phyloP scores from a whole-genome alignment of 1,140 invertebrate species.

The Panonychus citri region DNA sequence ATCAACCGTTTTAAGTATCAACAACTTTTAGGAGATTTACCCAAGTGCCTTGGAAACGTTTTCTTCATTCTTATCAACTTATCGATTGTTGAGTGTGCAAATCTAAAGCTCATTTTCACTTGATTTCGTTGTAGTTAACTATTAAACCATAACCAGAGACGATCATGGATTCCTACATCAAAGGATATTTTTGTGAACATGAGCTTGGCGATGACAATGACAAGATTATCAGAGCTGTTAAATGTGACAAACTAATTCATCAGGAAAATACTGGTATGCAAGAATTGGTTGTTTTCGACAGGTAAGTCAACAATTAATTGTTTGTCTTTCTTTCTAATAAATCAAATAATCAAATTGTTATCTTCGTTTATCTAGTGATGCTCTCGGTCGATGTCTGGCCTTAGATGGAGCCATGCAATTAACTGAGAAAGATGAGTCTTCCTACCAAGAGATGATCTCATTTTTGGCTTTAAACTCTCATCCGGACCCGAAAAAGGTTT shows the following conservation, averaged over 20 bases:
- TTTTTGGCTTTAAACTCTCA: slow-evolving; percentile 79
- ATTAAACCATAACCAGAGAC: too few relatives aligned
- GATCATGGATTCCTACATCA: background rate
- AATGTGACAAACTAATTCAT: slow-evolving; percentile 61
- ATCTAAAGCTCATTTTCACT: too few relatives aligned
- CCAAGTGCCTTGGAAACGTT: too few relatives aligned
- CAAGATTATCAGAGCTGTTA: slow-evolving; percentile 30
- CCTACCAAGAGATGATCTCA: slow-evolving; percentile 96
- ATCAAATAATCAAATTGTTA: too few relatives aligned
- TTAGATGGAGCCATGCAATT: slow-evolving; percentile 93
- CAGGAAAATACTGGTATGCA: slow-evolving; percentile 63
- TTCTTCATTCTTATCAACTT: too few relatives aligned
- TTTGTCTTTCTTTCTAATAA: too few relatives aligned
- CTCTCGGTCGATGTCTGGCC: slow-evolving; percentile 64
- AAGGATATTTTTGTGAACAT: background rate
- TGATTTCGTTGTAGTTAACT: too few relatives aligned
- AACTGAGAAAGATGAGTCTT: slow-evolving; percentile 83
- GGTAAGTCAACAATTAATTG: slow-evolving; percentile 30
- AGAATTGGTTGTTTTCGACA: slow-evolving; percentile 67
- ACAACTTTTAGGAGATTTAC: too few relatives aligned
- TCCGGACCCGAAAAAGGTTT: slow-evolving; percentile 56
- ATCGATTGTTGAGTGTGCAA: too few relatives aligned
- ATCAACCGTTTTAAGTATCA: too few relatives aligned
- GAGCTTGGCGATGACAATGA: background rate
- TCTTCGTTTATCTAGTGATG: slow-evolving; percentile 33